Evolutionary conservation across 2,888 invertebrate genomes (phyloP).

Genomic region (Nephrocerus scutellatus): DNA sequence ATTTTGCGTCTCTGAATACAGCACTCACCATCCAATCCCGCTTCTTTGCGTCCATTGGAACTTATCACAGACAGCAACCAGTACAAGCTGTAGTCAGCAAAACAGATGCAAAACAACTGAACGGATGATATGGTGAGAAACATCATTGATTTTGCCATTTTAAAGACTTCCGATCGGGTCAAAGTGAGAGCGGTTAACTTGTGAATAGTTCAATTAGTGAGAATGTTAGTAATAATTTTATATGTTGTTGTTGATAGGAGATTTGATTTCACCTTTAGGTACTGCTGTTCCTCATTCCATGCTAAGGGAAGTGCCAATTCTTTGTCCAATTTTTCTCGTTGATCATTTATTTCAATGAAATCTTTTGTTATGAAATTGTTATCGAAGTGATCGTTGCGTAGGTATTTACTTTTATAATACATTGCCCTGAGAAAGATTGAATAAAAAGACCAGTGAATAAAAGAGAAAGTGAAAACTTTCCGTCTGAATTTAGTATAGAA

Average conservation of each 20-base stretch:
- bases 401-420: slow-evolving; percentile 64
- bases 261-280: slow-evolving; percentile 51
- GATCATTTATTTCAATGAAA: slow-evolving; percentile 57
- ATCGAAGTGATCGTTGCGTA: slow-evolving; percentile 62
- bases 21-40: slow-evolving; percentile 45
- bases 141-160: slow-evolving; percentile 40
- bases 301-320: slow-evolving; percentile 64
- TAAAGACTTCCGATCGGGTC: slow-evolving; percentile 31
- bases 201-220: slow-evolving; percentile 1
- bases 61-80: slow-evolving; percentile 61
- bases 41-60: slow-evolving; percentile 49
- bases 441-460: not conserved
- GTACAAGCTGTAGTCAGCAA: slow-evolving; percentile 70
- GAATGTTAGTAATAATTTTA: not conserved
- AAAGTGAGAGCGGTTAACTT: slow-evolving; percentile 38
- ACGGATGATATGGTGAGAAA: slow-evolving; percentile 60
- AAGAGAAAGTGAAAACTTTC: not conserved
- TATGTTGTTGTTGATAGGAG: not conserved
- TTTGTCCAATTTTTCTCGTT: slow-evolving; percentile 53
- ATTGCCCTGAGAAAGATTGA: slow-evolving; percentile 53
- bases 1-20: not conserved
- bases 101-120: slow-evolving; percentile 66
- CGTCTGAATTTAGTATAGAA: too few species aligned
- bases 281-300: slow-evolving; percentile 56
- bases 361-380: slow-evolving; percentile 64